phyloP scores from a whole-genome alignment of 2,113 vertebrate genomes.

The Pteruthius melanotis region DNA sequence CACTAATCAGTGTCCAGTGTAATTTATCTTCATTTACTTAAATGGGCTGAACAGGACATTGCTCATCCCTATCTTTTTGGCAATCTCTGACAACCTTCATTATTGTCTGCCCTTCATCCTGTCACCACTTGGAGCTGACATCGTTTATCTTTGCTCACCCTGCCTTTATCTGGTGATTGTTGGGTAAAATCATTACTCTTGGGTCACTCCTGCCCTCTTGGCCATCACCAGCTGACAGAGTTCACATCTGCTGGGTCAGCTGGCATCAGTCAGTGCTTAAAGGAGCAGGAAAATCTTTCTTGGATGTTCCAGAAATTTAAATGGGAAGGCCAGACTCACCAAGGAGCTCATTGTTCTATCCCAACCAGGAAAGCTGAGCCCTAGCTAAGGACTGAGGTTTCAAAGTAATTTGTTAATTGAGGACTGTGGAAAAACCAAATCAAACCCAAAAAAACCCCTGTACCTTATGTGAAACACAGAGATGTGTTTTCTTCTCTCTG shows the following conservation, averaged over 20 bases:
- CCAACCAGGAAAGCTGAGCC: not conserved
- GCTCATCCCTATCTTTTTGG: conserved; percentile 5
- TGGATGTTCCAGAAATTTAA: not conserved
- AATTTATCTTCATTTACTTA: conserved; percentile 35
- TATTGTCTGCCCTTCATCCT: not conserved
- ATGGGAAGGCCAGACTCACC: not conserved
- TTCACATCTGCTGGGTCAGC: not conserved
- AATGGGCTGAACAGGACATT: not conserved
- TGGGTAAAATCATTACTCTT: not conserved
- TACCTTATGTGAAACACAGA: not conserved
- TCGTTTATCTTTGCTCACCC: not conserved
- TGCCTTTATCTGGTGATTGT: not conserved
- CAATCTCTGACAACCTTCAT: not conserved
- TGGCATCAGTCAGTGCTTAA: not conserved
- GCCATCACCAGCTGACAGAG: not conserved
- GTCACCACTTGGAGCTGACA: not conserved
- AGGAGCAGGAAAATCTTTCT: not conserved
- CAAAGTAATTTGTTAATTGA: not conserved
- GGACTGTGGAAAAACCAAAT: not conserved
- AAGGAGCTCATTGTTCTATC: not conserved
- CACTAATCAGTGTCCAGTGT: not conserved
- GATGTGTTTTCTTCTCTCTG: not conserved
- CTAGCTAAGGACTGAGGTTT: not conserved
- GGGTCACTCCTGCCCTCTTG: not conserved
- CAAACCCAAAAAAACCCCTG: accelerated